phyloP scores from a whole-genome alignment of 2,113 vertebrate species.

The Cyanoramphus novaezelandiae region DNA sequence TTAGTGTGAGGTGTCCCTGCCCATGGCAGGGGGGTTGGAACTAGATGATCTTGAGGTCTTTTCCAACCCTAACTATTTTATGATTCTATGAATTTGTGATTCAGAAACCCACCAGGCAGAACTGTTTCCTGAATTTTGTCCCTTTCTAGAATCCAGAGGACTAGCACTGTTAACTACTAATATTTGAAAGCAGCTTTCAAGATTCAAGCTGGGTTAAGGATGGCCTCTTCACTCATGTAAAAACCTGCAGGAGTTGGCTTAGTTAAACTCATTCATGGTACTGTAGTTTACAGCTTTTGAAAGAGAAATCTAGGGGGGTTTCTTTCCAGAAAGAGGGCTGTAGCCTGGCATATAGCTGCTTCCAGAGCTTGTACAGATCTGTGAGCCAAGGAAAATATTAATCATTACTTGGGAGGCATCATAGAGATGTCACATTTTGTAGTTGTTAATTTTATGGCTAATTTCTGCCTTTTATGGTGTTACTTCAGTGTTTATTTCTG shows the following conservation, averaged over 20 bases:
- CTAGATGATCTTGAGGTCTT: not conserved
- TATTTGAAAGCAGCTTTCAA: not conserved
- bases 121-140: not conserved
- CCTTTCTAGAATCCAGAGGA: not conserved
- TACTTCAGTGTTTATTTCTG: slow-evolving; percentile 35
- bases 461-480: slow-evolving; percentile 37
- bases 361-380: not conserved
- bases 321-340: not conserved
- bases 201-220: not conserved
- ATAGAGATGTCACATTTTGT: not conserved
- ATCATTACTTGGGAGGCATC: slow-evolving; percentile 7
- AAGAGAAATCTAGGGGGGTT: not conserved
- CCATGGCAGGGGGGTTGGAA: not conserved
- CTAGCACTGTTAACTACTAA: not conserved
- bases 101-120: not conserved
- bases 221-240: not conserved
- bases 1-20: not conserved
- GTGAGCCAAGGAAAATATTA: slow-evolving; percentile 11
- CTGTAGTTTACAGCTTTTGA: not conserved
- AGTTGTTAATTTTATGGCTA: slow-evolving; percentile 29
- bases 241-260: not conserved
- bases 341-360: not conserved
- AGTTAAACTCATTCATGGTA: not conserved
- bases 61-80: not conserved
- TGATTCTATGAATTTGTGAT: not conserved